Percentiles rank a stretch among this genome's conserved stretches.
These are phyloP conservation scores for Pseudoatta argentina DNA, from an alignment of 1,140 invertebrate genomes.

Conservation along the genomic window DNA sequence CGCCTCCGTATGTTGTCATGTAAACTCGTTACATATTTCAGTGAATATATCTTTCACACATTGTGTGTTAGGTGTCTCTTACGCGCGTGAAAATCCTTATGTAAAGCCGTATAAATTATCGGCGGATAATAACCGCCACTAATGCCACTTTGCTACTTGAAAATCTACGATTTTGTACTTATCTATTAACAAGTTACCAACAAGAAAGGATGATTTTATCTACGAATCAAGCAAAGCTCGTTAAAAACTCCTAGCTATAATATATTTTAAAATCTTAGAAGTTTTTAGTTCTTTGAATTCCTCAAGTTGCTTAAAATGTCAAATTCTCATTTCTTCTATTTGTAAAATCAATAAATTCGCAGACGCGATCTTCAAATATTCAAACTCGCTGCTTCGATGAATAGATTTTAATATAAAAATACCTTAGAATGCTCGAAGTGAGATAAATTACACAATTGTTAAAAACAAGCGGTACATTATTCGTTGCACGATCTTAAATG, in stretches of 20 bases:
- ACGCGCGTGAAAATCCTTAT: not conserved
- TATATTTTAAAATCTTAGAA: not conserved
- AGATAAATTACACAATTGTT: not conserved
- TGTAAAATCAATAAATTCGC: constrained; percentile 10
- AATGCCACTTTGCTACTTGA: not conserved
- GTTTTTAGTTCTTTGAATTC: not conserved
- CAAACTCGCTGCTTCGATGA: not conserved
- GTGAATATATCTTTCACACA: constrained; percentile 11
- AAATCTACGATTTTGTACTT: not conserved
- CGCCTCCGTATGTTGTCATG: constrained; percentile 18
- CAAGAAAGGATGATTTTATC: not conserved
- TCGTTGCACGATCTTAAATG: not conserved
- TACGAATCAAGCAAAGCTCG: not conserved
- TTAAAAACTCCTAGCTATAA: not conserved
- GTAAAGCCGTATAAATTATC: constrained; percentile 16
- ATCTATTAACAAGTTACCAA: not conserved
- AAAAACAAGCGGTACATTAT: not conserved
- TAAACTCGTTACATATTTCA: constrained; percentile 15
- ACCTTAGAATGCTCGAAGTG: not conserved
- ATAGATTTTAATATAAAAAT: not conserved
- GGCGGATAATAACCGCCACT: no score
- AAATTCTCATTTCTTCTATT: not conserved
- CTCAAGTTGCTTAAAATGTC: not conserved
- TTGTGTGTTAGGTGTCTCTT: not conserved
- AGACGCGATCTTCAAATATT: not conserved